Evolutionary conservation across 1,140 invertebrate genomes (phyloP), one percentile per base, ranked within the genome.

Genomic region (Pseudomyrmex gracilis): DNA sequence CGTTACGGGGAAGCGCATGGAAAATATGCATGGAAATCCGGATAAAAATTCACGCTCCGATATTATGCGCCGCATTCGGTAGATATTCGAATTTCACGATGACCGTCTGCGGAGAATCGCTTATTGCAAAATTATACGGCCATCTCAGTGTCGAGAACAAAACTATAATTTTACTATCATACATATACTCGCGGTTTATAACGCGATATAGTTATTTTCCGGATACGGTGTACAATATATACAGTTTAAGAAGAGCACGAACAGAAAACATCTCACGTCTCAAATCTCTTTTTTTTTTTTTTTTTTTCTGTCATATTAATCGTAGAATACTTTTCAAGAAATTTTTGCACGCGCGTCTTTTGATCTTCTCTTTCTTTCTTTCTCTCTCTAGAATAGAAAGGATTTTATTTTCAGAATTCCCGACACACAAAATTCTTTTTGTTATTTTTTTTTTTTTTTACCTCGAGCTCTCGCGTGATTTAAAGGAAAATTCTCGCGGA

Each of bases 41-140:
- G 53, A 73, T 64, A 83, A 70, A 85, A 70, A 85, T 82, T 84
- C 45, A 43, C 70, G 20, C 43, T 49, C 55, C 63, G 9, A 74
- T 82, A 80, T 74, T 76, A 71, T 71, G 60, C 47, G 13, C 12
- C 34, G 66, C 57, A 66, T 83, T 84, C 51, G 67, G 58, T 13
- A 24, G 67, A 49, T 51, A 66, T 55, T 64, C 74, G 73, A 57
- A 77, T 78, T 78, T 53, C 13, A 17, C 57, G 86, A 82, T 84
- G 63, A 73, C 60, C 57, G 43, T 82, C 66, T 82, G 66, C 43
- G 17, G 71, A 57, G 51, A 68, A 73, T 43, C 80, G 87, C 82
- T 88, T 88, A 89, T 89, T 68, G 87, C 80, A n/a, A 24, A 88
- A 89, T 89, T 89, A 89, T 89, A 89, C 87, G 71, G 60, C 58